Evolutionary conservation across 2,888 invertebrate species (phyloP), one percentile per base, ranked within the genome.

Genomic region (Nephrotoma appendiculata): DNA sequence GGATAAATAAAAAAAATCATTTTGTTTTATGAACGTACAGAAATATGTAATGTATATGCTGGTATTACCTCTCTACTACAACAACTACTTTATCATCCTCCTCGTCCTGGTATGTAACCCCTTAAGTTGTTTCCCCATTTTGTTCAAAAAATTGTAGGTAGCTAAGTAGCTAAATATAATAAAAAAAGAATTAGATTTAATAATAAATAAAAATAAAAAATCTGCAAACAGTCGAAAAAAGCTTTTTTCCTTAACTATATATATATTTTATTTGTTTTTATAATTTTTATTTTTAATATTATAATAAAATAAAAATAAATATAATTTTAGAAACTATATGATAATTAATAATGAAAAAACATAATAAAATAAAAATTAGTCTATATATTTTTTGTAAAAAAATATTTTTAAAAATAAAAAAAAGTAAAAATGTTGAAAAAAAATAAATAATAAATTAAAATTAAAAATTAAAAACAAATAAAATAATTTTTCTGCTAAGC

Each of bases 121-220:
- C 19, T 31, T 31, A 71, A 71, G 44, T 85, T 42, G 11, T 31
- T 19, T 19, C 15, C 85, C 85, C 85, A 44, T 71, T 71, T 71
- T 71, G 31, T 71, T 71, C 31, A 71, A 9, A 31, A 71, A 19
- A 71, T 71, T 44, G 85, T 85, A 85, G 85, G 85, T 85, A 85
- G 85, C 85, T 85, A 85, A 85, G 85, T 85, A 85, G 85, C 85
- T 85, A 85, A 85, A 85, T 44, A 85, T 85, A 71, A 71, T 48
- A 84, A 84, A 42, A 42, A 84, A 84, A 85, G 15, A 44, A 15
- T 85, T 85, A 85, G 44, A 84, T 42, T 84, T 84, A 84, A 42
- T 84, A 84, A 84, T 84, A 42, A 84, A 84, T 42, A 44, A 85
- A 44, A 85, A 11, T 44, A 44, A 85, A 45, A 85, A 85, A 44